Conservation (phyloP, 2,888 invertebrate genomes). For the Cosmia pyralina region DNA sequence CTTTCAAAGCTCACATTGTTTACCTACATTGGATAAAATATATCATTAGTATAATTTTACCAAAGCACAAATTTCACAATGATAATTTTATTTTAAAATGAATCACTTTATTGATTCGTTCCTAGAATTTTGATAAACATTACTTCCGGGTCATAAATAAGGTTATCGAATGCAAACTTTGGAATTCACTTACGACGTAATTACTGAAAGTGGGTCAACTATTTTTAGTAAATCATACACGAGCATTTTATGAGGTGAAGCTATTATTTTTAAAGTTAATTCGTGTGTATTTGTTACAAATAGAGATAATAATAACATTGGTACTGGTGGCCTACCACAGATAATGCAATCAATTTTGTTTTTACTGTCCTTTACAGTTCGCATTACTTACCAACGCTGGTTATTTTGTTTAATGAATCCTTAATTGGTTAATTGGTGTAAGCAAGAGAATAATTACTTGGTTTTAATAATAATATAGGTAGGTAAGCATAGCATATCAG, state of each 20-base stretch:
- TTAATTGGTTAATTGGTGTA: too few species aligned
- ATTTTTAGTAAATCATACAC: background rate
- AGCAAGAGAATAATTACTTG: too few species aligned
- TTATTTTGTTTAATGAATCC: background rate
- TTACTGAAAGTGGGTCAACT: conserved; percentile 13
- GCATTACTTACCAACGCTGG: background rate
- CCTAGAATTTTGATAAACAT: conserved; percentile 4
- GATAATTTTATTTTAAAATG: background rate
- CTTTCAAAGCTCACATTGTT: too few species aligned
- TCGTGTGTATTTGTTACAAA: background rate
- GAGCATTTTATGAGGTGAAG: background rate
- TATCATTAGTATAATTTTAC: too few species aligned
- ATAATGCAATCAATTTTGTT: background rate
- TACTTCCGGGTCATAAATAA: conserved; percentile 26
- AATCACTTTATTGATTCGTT: conserved; percentile 2
- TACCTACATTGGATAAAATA: too few species aligned
- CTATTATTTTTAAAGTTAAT: background rate
- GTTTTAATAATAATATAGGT: too few species aligned
- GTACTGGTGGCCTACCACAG: background rate
- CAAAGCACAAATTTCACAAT: background rate
- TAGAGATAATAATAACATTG: background rate
- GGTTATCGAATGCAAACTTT: conserved; percentile 24
- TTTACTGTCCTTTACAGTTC: background rate
- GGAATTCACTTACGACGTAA: conserved; percentile 1
- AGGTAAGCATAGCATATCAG: too few species aligned